These are phyloP conservation scores for Cyrtodaria siliqua DNA, from an alignment of 2,888 invertebrate species.

Conservation along the genomic window DNA sequence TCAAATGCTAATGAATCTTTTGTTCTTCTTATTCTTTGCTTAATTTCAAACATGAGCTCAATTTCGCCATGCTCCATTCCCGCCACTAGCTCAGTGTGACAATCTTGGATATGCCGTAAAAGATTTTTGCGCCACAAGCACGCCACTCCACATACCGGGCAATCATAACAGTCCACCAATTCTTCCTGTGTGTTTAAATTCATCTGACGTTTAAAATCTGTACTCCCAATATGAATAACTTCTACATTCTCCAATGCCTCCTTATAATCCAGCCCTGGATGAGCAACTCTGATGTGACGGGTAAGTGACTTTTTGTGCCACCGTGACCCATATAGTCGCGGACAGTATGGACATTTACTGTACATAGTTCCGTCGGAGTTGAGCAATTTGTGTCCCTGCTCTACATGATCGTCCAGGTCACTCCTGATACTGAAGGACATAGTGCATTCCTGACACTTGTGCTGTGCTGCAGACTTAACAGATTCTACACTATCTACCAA, in stretches of 20 bases:
- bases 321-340: conserved; percentile 30
- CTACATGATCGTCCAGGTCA: conserved; percentile 21
- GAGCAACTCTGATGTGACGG: conserved; percentile 29
- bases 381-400: neutral
- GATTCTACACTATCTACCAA: neutral
- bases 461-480: neutral
- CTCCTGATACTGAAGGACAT: conserved; percentile 13
- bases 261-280: conserved; percentile 23
- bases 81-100: too few species aligned
- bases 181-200: too few species aligned
- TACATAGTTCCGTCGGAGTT: conserved; percentile 14
- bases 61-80: neutral
- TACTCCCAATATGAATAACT: neutral
- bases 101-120: too few species aligned
- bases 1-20: too few species aligned
- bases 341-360: conserved; percentile 47
- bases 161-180: too few species aligned
- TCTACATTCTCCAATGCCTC: conserved; percentile 10
- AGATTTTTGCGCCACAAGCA: too few species aligned
- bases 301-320: conserved; percentile 40
- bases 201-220: neutral
- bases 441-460: conserved; percentile 34
- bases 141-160: too few species aligned
- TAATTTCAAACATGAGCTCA: neutral
- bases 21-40: neutral